Conservation (phyloP, 2,797 vertebrate genomes). For the Ataeniobius toweri region DNA sequence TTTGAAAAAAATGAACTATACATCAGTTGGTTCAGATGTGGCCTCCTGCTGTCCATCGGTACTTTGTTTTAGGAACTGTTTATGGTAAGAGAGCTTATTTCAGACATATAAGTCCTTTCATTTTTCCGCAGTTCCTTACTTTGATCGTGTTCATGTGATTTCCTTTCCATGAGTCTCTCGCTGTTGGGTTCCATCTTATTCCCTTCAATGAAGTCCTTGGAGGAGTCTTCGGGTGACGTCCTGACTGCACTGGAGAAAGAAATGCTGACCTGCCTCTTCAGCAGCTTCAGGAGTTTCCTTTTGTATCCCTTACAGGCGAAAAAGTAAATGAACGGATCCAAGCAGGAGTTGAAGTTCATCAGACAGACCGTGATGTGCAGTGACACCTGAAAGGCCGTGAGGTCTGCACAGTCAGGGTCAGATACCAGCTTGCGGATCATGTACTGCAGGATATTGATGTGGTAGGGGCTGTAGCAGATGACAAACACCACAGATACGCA, state of each 20-base stretch:
- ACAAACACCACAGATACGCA: slow-evolving; percentile 93
- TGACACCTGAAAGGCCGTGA: slow-evolving; percentile 88
- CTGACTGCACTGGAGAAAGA: slow-evolving; percentile 90
- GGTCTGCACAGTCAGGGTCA: slow-evolving; percentile 76
- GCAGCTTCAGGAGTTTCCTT: slow-evolving; percentile 88
- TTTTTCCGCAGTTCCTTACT: neutral
- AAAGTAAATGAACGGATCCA: slow-evolving; percentile 98
- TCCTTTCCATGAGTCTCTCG: slow-evolving; percentile 43
- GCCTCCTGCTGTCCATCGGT: slow-evolving; percentile 7
- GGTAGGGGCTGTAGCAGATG: slow-evolving; percentile 93
- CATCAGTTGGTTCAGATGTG: slow-evolving; percentile 1
- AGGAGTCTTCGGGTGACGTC: slow-evolving; percentile 88
- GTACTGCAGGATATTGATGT: slow-evolving; percentile 90
- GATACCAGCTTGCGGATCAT: slow-evolving; percentile 90
- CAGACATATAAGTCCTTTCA: neutral
- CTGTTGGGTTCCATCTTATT: slow-evolving; percentile 74
- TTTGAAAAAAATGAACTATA: slow-evolving; percentile 6
- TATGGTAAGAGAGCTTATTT: neutral
- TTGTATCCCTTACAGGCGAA: slow-evolving; percentile 99
- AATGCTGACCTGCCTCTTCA: slow-evolving; percentile 86
- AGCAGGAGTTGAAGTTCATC: slow-evolving; percentile 95
- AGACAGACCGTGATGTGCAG: slow-evolving; percentile 92
- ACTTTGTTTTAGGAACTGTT: neutral
- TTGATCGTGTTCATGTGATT: slow-evolving; percentile 17
- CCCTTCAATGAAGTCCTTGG: slow-evolving; percentile 79